Base-by-base conservation (phyloP, 2,113 vertebrate genomes). In the Epinephelus lanceolatus region DNA sequence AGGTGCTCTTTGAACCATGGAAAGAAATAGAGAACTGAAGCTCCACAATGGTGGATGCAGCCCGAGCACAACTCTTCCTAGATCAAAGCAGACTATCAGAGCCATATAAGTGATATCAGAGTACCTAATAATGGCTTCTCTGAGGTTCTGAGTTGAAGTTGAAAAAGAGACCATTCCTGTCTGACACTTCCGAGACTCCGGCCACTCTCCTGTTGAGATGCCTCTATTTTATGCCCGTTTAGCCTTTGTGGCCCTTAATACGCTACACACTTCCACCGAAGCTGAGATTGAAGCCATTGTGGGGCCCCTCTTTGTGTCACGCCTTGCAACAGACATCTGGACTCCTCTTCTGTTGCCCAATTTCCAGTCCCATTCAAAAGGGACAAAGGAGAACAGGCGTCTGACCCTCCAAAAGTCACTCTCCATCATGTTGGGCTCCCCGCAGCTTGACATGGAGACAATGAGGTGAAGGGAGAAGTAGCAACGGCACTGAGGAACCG, bases 361-460 rank as follows among this genome's bases (percentile, higher is more conserved):
- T 91, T 93, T 90, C 84, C 81, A 70, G 52, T 81, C 88, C 81
- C 49, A 92, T 93, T 94, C 69, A 91, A 19, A 49, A 11, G 60
- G 80, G 78, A 94, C 93, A 94, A 94, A 91, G 84, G 85, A 76
- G 81, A 85, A 86, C 80, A 78, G 88, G 92, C 86, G 59, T 77
- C 83, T 23, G 82, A 81, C 73, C 75, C 56, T 93, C 91, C 89
- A 87, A 82, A 84, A 92, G 84, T 85, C 86, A 70, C 89, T 84
- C 90, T 95, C 93, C 91, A 94, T 95, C 94, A 95, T 87, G 92
- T 81, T 74, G 83, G 72, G 60, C 81, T 81, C 85, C 91, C 30
- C 67, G n/a, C 75, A 62, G 89, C 66, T 67, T 94, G 95, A 95
- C 95, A 92, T 42, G 49, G 90, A 92, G 86, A 95, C 95, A 95